These are phyloP conservation scores for Epinotia bilunana DNA, from an alignment of 2,888 invertebrate species.

Conservation along the genomic window DNA sequence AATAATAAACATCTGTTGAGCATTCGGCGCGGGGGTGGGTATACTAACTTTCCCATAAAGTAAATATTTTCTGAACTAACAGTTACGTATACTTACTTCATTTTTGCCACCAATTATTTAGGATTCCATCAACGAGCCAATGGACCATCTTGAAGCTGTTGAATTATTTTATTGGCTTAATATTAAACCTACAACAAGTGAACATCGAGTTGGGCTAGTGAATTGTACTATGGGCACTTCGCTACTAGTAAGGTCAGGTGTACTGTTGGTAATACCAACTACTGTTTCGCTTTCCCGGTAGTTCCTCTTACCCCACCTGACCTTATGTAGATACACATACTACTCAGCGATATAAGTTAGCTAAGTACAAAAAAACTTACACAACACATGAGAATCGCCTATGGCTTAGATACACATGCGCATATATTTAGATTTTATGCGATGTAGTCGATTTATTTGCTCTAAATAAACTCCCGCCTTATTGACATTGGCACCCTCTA, in stretches of 20 bases:
- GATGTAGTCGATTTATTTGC: constrained; percentile 32
- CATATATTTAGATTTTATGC: constrained; percentile 39
- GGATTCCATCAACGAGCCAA: neutral
- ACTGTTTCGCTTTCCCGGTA: too few relatives aligned
- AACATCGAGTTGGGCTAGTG: neutral
- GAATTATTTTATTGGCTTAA: neutral
- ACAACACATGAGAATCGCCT: constrained; percentile 5
- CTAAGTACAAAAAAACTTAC: too few relatives aligned
- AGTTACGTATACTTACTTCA: neutral
- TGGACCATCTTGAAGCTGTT: neutral
- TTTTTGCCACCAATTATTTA: neutral
- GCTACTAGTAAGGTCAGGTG: too few relatives aligned
- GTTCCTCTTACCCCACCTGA: too few relatives aligned
- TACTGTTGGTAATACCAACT: too few relatives aligned
- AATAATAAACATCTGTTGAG: constrained; percentile 26
- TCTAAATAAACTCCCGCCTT: constrained; percentile 35
- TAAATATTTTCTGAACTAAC: constrained; percentile 18
- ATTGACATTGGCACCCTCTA: constrained; percentile 39
- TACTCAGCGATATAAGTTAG: too few relatives aligned
- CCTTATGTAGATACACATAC: neutral
- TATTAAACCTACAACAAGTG: too few relatives aligned
- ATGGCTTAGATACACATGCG: constrained; percentile 1
- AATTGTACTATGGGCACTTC: neutral
- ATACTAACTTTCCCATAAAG: constrained; percentile 12
- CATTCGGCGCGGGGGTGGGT: constrained; percentile 9